A percentile compares a stretch with the other conserved stretches of the same genome.
phyloP scores from a whole-genome alignment of 2,113 vertebrate genomes.

The Macrotis lagotis region DNA sequence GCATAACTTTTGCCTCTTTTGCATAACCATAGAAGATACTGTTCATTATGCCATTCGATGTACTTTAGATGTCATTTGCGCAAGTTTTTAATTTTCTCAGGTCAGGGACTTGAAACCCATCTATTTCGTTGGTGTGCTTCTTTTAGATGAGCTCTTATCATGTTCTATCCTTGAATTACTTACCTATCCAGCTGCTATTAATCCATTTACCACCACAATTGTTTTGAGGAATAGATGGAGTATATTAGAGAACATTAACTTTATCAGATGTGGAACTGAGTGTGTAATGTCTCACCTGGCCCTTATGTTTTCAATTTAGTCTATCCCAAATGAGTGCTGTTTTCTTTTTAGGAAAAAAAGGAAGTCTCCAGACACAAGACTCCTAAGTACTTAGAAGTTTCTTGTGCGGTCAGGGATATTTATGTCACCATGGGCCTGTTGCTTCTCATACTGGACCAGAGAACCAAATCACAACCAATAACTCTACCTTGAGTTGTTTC shows the following conservation, averaged over 20 bases:
- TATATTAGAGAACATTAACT: neutral
- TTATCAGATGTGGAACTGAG: neutral
- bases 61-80: conserved; percentile 20
- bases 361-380: neutral
- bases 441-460: conserved; percentile 1
- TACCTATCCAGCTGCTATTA: neutral
- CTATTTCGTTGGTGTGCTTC: neutral
- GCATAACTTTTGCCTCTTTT: neutral
- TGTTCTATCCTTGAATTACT: conserved; percentile 7
- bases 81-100: neutral
- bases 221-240: conserved; percentile 13
- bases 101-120: neutral
- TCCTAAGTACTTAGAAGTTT: conserved; percentile 10
- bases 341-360: neutral
- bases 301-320: neutral
- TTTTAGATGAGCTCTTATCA: conserved; percentile 11
- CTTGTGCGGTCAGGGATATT: neutral
- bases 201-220: neutral
- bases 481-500: too few species aligned
- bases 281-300: conserved; percentile 30
- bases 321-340: neutral
- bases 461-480: neutral
- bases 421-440: neutral
- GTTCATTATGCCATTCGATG: neutral
- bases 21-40: neutral